These are phyloP conservation scores for Drosophila paranaensis DNA, from an alignment of 2,888 invertebrate species.

Conservation along the genomic window DNA sequence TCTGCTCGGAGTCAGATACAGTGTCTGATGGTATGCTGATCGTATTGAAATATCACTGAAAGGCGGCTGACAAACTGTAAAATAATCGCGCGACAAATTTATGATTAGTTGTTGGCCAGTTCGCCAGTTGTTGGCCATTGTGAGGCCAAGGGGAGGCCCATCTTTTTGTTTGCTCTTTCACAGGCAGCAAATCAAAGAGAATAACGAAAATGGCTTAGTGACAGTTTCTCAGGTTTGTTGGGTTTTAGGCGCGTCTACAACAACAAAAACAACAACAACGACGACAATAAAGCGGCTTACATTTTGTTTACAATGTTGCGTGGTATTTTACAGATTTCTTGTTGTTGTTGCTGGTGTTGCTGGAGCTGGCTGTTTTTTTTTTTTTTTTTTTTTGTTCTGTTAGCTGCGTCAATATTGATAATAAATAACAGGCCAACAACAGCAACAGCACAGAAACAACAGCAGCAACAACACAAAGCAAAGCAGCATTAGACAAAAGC, in stretches of 20 bases:
- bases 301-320: slow-evolving; percentile 80
- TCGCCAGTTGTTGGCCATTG: slow-evolving; percentile 25
- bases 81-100: slow-evolving; percentile 78
- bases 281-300: slow-evolving; percentile 72
- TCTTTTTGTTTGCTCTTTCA: slow-evolving; percentile 25
- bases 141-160: slow-evolving; percentile 26
- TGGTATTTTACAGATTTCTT: slow-evolving; percentile 75
- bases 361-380: slow-evolving; percentile 3
- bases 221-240: slow-evolving; percentile 57
- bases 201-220: slow-evolving; percentile 67
- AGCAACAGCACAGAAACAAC: slow-evolving; percentile 35
- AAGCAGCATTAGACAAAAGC: slow-evolving; percentile 46
- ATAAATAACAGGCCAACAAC: slow-evolving; percentile 67
- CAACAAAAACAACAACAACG: slow-evolving; percentile 16
- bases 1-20: slow-evolving; percentile 22
- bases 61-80: slow-evolving; percentile 66
- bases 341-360: slow-evolving; percentile 14
- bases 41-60: slow-evolving; percentile 62
- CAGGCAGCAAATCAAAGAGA: slow-evolving; percentile 54
- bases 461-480: slow-evolving; percentile 49
- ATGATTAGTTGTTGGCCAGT: slow-evolving; percentile 68
- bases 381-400: slow-evolving; percentile 27
- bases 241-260: slow-evolving; percentile 64
- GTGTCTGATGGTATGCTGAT: slow-evolving; percentile 7
- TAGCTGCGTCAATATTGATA: slow-evolving; percentile 77